Base-by-base conservation (phyloP, 2,797 vertebrate genomes). In the Sebastes baramenuke region DNA sequence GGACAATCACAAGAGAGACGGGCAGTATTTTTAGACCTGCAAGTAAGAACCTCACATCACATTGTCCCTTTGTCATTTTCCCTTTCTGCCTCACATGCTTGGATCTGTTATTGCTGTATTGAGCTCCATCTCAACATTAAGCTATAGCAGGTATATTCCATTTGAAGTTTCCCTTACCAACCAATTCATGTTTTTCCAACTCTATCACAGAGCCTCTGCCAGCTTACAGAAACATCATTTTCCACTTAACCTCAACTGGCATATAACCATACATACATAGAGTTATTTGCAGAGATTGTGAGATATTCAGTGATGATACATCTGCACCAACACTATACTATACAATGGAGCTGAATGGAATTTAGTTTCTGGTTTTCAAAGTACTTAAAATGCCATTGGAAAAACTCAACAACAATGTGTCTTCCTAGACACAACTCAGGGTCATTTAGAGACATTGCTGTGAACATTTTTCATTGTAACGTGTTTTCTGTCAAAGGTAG, bases 11-110 rank as follows among this genome's bases (percentile, higher is more conserved):
- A 62, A 55, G 6, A 75, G 76, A 87, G 84, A 81, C 75, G 27
- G 75, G 60, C 60, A 49, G 83, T 93, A 93, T 93, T 92, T 93
- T 93, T 94, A 93, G 90, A 77, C 55, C 72, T 61, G 79, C 64
- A 75, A 87, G 75, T 74, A 76, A 87, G 67, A 84, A 32, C 59
- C 36, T 82, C 56, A 46, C 69, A 82, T 91, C 88, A 71, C 82
- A 74, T 8, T 11, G 67, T 87, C 73, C 2, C 16, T 84, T 71
- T 85, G 76, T 86, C 79, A 65, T 67, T 25, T 67, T 86, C 72
- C 69, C 36, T 82, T 83, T 77, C 80, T 61, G 67, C 84, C 77
- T 75, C 77, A 38, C n/a, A 20, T 5, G 24, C 22, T 8, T 30
- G 54, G 46, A 79, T 54, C 20, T 46, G 16, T 78, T 58, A 52